Base-by-base conservation (phyloP, 2,113 vertebrate genomes). In the Nycticorax nycticorax region DNA sequence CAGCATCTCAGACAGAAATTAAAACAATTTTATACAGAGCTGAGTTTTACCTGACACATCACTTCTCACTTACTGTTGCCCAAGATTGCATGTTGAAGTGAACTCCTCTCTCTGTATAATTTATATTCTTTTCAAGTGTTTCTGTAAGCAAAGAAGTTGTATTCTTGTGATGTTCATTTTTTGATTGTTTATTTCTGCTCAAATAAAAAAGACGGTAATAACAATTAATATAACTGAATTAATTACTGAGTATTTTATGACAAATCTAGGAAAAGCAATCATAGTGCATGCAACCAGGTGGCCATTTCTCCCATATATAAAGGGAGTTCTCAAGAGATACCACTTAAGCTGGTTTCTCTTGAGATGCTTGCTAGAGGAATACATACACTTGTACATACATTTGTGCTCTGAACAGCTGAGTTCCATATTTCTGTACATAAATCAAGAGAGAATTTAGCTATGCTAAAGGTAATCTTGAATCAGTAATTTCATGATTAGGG, bases 21-120 rank as follows among this genome's bases (percentile, higher is more conserved):
- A 28, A 64, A 95, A 1, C n/a, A 23, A 22, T n/a, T 92, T 64
- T 35, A 43, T 39, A 22, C 12, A 50, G 45, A 91, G 62, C 15
- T 89, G 5, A 83, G 47, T 89, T 96, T 88, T 83, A 76, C 62
- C 62, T 43, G 52, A 86, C 35, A 80, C 7, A 14, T 72, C 55
- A 73, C 30, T 93, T 91, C 76, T 53, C 77, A 97, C 89, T 98
- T 92, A 98, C 98, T 66, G 92, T 92, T 76, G 97, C 96, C 98
- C 98, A 98, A 39, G 97, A 81, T 12, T 97, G 96, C 53, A 98
- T 59, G 12, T 79, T 89, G 55, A 98, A 98, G 77, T 89, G 92
- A 88, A 98, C 98, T 59, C 98, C 98, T 96, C 98, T 97, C 66
- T 96, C 91, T 12, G 97, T 97, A 41, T 97, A 97, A 37, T 74